Conservation (phyloP, 2,113 vertebrate species). For the Clarias magur region DNA sequence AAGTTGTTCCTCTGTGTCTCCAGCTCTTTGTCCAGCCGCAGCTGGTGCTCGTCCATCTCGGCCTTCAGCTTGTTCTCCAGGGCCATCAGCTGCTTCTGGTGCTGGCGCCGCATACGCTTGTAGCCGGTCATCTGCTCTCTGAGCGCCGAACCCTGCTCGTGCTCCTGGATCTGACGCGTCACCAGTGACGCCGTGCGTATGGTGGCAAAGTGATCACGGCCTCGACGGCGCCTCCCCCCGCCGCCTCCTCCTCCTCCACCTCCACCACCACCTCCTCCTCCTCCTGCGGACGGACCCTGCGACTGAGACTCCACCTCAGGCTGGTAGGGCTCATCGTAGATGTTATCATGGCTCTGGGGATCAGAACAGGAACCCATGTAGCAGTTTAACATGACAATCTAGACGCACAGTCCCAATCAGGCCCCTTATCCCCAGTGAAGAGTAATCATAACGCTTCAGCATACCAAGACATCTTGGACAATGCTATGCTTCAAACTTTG, state of each 20-base stretch:
- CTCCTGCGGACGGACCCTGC: conserved; percentile 49
- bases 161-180: conserved; percentile 91
- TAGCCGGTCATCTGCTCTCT: conserved; percentile 91
- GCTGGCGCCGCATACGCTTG: conserved; percentile 87
- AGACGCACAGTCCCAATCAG: neutral
- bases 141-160: conserved; percentile 87
- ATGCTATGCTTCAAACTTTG: too few species aligned
- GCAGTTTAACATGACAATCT: neutral
- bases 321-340: conserved; percentile 90
- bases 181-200: conserved; percentile 84
- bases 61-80: conserved; percentile 26
- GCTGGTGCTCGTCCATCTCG: conserved; percentile 80
- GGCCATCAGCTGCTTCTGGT: conserved; percentile 28
- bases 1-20: conserved; percentile 87
- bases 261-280: conserved; percentile 54
- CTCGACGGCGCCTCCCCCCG: conserved; percentile 60
- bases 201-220: conserved; percentile 65
- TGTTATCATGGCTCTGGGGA: conserved; percentile 83
- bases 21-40: conserved; percentile 85
- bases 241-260: conserved; percentile 56
- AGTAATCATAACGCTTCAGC: too few species aligned
- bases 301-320: conserved; percentile 81
- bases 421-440: too few species aligned
- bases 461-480: too few species aligned
- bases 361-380: neutral